Evolutionary conservation across 2,888 invertebrate genomes (phyloP).

Genomic region (Zootermopsis nevadensis): DNA sequence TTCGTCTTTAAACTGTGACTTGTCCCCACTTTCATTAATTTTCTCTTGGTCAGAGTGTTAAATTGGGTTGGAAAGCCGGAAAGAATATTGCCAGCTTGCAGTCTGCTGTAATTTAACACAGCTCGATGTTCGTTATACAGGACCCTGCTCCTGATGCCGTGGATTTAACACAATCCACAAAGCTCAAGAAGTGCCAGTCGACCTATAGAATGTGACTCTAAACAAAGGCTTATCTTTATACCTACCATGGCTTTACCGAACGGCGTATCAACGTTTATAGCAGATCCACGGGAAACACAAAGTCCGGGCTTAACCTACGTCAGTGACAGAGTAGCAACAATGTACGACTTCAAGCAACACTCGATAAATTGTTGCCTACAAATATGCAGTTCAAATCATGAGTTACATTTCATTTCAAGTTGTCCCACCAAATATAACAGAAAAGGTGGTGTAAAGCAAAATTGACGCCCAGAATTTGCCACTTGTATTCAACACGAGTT

Average conservation of each 20-base stretch:
- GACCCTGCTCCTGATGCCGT: neutral
- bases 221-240: constrained; percentile 12
- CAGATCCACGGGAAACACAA: neutral
- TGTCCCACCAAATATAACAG: neutral
- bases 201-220: neutral
- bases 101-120: constrained; percentile 4
- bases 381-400: neutral
- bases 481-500: too few relatives aligned
- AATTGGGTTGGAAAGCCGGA: too few relatives aligned
- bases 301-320: neutral
- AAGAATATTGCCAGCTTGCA: neutral
- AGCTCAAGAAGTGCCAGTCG: constrained; percentile 1
- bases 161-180: neutral
- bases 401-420: neutral
- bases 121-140: neutral
- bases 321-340: neutral
- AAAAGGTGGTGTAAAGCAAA: neutral
- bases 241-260: neutral
- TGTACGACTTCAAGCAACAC: neutral
- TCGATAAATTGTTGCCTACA: neutral
- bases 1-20: too few relatives aligned
- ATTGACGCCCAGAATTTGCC: neutral
- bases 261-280: neutral
- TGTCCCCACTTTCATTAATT: too few relatives aligned
- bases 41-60: too few relatives aligned